Evolutionary conservation across 2,888 invertebrate species (phyloP).

Genomic region (Ochropacha duplaris): DNA sequence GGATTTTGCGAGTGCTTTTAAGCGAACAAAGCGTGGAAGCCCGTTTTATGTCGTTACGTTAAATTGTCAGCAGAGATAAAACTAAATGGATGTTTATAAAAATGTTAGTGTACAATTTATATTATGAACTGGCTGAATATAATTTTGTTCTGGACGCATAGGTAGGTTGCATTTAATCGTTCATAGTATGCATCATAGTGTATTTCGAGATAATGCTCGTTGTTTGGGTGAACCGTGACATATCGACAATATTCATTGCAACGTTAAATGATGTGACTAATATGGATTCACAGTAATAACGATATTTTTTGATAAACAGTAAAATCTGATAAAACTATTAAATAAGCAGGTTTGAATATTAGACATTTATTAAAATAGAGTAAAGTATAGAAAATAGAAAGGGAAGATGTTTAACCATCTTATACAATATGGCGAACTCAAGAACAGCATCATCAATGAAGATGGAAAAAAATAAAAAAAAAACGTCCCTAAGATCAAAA

Average conservation of each 20-base stretch:
- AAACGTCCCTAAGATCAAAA: no score
- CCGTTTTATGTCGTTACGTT: slow-evolving; percentile 5
- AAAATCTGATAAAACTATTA: not conserved
- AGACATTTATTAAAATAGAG: no score
- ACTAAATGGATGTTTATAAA: not conserved
- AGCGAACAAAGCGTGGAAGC: slow-evolving; percentile 5
- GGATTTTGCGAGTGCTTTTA: slow-evolving; percentile 29
- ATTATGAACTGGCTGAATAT: not conserved
- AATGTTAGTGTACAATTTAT: not conserved
- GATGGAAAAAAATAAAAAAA: no score
- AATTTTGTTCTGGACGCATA: not conserved
- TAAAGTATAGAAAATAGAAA: no score
- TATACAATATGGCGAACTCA: no score
- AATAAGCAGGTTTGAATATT: no score
- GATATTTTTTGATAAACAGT: not conserved
- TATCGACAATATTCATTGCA: slow-evolving; percentile 34
- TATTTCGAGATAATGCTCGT: slow-evolving; percentile 22
- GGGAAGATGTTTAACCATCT: no score
- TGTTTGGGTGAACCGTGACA: slow-evolving; percentile 25
- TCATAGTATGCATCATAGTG: slow-evolving; percentile 4
- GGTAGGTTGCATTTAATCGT: not conserved
- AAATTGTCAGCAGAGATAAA: slow-evolving; percentile 6
- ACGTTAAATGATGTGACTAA: not conserved
- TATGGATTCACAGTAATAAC: not conserved
- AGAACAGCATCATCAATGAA: no score